A percentile compares a stretch with the other conserved stretches of the same genome.
Evolutionary conservation across 2,113 vertebrate species (phyloP).

Genomic region (Otus sunia): DNA sequence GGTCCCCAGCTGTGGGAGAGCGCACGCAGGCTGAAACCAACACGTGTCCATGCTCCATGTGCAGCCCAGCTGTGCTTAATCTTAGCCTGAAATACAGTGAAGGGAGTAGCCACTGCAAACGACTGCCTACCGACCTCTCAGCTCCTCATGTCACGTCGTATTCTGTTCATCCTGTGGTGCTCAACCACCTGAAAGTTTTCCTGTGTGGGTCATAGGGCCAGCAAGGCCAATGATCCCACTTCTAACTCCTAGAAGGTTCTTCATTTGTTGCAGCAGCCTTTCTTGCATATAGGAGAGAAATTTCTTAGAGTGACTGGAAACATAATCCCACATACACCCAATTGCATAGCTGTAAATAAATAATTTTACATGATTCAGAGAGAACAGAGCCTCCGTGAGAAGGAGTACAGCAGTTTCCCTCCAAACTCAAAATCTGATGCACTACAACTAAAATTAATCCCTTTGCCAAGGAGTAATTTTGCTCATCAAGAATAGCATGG

Average conservation of each 20-base stretch:
- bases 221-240: not conserved
- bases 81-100: not conserved
- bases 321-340: not conserved
- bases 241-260: not conserved
- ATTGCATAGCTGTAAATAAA: not conserved
- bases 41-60: not conserved
- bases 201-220: not conserved
- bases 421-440: not conserved
- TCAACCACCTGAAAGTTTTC: not conserved
- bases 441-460: not conserved
- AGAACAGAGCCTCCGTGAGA: not conserved
- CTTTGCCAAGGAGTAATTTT: not conserved
- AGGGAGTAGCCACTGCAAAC: not conserved
- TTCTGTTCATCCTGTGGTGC: accelerated
- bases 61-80: not conserved
- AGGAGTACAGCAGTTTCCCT: not conserved
- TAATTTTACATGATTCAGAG: not conserved
- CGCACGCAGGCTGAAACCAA: not conserved
- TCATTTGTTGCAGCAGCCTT: not conserved
- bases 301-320: not conserved
- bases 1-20: not conserved
- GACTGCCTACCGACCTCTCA: not conserved
- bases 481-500: not conserved
- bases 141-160: accelerated
- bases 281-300: not conserved